phyloP scores from a whole-genome alignment of 2,113 vertebrate species.

The Maccullochella peelii region DNA sequence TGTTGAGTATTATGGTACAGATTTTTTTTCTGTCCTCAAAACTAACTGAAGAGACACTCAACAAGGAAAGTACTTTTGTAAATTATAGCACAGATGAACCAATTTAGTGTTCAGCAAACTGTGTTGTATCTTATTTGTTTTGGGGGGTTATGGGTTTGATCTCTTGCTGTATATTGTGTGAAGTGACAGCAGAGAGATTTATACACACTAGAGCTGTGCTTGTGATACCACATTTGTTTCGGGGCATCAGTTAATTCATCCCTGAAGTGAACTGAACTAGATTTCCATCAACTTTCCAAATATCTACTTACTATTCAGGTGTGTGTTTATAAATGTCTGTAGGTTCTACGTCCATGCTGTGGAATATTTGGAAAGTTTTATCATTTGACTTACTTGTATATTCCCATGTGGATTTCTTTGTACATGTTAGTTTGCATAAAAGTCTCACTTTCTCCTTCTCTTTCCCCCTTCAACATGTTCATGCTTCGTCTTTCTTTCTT shows the following conservation, averaged over 20 bases:
- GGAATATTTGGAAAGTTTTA: slow-evolving; percentile 31
- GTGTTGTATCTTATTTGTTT: slow-evolving; percentile 56
- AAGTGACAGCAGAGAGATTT: slow-evolving; percentile 62
- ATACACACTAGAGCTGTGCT: slow-evolving; percentile 56
- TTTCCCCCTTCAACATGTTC: not conserved
- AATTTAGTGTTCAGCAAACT: slow-evolving; percentile 49
- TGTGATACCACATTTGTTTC: slow-evolving; percentile 47
- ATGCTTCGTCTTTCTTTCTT: slow-evolving; percentile 4
- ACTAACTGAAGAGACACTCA: slow-evolving; percentile 25
- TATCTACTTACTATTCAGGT: slow-evolving; percentile 53
- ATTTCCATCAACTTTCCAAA: slow-evolving; percentile 39
- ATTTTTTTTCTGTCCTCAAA: slow-evolving; percentile 50
- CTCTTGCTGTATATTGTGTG: slow-evolving; percentile 52
- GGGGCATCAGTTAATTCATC: slow-evolving; percentile 33
- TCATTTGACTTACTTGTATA: slow-evolving; percentile 23
- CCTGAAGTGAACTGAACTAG: slow-evolving; percentile 29
- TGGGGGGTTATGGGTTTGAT: slow-evolving; percentile 19
- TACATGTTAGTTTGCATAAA: slow-evolving; percentile 22
- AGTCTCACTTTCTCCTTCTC: not conserved
- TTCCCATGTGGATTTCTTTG: slow-evolving; percentile 8
- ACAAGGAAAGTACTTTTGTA: slow-evolving; percentile 68
- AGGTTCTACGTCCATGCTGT: slow-evolving; percentile 44
- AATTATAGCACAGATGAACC: slow-evolving; percentile 71
- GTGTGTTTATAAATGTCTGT: slow-evolving; percentile 51
- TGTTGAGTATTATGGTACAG: slow-evolving; percentile 36